phyloP scores from a whole-genome alignment of 1,140 invertebrate genomes.

The Marisa cornuarietis region DNA sequence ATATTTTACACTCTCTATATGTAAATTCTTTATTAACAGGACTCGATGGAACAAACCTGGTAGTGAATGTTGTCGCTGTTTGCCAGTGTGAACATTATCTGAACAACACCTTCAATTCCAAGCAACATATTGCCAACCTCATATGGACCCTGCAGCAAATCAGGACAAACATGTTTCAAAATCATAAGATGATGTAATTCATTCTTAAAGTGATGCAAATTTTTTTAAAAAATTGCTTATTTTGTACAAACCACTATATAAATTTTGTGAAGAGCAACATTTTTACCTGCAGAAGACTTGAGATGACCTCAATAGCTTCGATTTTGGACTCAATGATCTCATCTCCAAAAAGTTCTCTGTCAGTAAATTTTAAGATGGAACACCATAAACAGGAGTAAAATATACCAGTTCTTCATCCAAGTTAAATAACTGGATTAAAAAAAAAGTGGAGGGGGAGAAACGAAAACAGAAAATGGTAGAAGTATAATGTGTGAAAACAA shows the following conservation, averaged over 20 bases:
- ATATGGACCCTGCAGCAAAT: constrained; percentile 76
- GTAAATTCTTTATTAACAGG: not conserved
- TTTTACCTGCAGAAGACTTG: constrained; percentile 79
- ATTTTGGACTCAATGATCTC: constrained; percentile 87
- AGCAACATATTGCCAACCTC: constrained; percentile 95
- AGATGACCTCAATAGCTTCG: constrained; percentile 87
- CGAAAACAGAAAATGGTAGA: not conserved
- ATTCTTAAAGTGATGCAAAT: too few relatives aligned
- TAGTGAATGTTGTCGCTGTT: constrained; percentile 85
- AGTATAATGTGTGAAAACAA: not conserved
- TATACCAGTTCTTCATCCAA: too few relatives aligned
- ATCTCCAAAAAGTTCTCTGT: constrained; percentile 80
- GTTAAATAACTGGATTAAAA: too few relatives aligned
- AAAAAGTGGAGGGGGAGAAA: too few relatives aligned
- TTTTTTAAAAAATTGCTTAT: not conserved
- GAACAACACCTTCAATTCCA: constrained; percentile 89
- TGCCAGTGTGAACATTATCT: constrained; percentile 98
- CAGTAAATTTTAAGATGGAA: too few relatives aligned
- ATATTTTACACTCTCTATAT: not conserved
- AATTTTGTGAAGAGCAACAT: not conserved
- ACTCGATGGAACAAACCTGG: constrained; percentile 67
- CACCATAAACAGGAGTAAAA: too few relatives aligned
- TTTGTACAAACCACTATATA: too few relatives aligned
- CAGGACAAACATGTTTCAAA: not conserved
- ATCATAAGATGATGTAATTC: not conserved